A percentile compares a stretch with the other conserved stretches of the same genome.
Evolutionary conservation across 2,797 vertebrate genomes (phyloP).

Genomic region (Takifugu ocellatus): DNA sequence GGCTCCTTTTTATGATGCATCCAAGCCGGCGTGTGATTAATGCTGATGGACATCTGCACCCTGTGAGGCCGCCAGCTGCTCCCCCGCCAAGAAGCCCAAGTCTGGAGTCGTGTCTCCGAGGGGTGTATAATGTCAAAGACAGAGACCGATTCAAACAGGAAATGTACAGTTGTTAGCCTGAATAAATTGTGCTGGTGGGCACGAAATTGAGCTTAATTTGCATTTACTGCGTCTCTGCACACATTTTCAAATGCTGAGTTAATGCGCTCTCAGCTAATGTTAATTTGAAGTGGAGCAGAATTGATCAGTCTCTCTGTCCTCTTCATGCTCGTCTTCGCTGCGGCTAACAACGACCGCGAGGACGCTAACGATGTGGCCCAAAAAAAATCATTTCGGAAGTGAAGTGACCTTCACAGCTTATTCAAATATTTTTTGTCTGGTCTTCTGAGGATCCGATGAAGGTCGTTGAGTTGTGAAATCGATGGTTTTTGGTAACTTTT

Average conservation of each 20-base stretch:
- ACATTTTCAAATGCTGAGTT: neutral
- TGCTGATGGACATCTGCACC: slow-evolving; percentile 4
- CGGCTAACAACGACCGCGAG: neutral
- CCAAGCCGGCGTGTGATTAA: slow-evolving; percentile 9
- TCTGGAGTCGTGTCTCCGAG: slow-evolving; percentile 5
- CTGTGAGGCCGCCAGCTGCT: slow-evolving; percentile 1
- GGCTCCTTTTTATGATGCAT: slow-evolving; percentile 26
- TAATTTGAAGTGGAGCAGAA: neutral
- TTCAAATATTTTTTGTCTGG: no score
- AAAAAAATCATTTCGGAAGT: neutral
- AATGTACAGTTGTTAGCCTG: neutral
- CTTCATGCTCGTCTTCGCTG: neutral
- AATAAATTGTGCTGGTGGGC: neutral
- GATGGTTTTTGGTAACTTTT: no score
- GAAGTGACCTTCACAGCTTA: no score
- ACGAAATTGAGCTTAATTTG: neutral
- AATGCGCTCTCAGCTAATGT: neutral
- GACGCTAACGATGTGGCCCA: neutral
- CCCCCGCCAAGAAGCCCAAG: neutral
- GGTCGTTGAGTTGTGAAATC: no score
- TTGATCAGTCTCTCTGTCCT: neutral
- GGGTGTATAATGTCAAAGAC: slow-evolving; percentile 2
- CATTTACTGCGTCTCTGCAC: slow-evolving; percentile 1
- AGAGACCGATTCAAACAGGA: neutral
- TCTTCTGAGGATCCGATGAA: no score